These are phyloP conservation scores for Coremacera marginata DNA, from an alignment of 2,888 invertebrate species.

Conservation along the genomic window DNA sequence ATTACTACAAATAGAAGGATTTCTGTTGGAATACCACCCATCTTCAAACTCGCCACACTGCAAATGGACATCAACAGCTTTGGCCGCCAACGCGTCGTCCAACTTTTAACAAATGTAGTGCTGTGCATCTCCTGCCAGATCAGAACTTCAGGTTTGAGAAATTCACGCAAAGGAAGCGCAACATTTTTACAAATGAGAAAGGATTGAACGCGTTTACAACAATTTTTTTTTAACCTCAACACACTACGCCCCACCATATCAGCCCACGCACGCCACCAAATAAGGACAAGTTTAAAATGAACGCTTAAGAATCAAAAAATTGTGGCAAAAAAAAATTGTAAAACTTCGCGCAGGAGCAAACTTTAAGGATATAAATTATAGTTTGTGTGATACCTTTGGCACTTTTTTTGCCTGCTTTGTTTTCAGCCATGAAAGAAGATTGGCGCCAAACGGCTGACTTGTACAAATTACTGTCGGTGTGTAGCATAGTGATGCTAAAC, in stretches of 20 bases:
- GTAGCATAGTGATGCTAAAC: slow-evolving; percentile 38
- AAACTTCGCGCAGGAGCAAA: slow-evolving; percentile 52
- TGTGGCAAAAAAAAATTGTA: slow-evolving; percentile 47
- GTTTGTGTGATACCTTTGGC: slow-evolving; percentile 55
- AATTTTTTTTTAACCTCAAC: background rate
- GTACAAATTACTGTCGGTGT: slow-evolving; percentile 61
- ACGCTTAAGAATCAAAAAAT: slow-evolving; percentile 37
- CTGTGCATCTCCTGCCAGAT: background rate
- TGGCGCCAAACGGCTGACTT: slow-evolving; percentile 66
- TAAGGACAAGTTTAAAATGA: slow-evolving; percentile 25
- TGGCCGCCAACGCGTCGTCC: slow-evolving; percentile 36
- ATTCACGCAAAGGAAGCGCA: slow-evolving; percentile 32
- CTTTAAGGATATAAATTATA: slow-evolving; percentile 66
- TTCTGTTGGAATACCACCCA: background rate
- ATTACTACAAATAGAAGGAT: background rate
- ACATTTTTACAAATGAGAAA: slow-evolving; percentile 34
- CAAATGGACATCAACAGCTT: slow-evolving; percentile 30
- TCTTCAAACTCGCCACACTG: background rate
- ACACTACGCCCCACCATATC: background rate
- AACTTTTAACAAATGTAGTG: slow-evolving; percentile 7
- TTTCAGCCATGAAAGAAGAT: slow-evolving; percentile 58
- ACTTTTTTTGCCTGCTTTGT: slow-evolving; percentile 43
- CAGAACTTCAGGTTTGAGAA: slow-evolving; percentile 25
- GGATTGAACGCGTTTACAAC: slow-evolving; percentile 10
- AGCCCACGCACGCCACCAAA: background rate